Base-by-base conservation (phyloP, 1,140 invertebrate genomes). In the Hyphantria cunea region DNA sequence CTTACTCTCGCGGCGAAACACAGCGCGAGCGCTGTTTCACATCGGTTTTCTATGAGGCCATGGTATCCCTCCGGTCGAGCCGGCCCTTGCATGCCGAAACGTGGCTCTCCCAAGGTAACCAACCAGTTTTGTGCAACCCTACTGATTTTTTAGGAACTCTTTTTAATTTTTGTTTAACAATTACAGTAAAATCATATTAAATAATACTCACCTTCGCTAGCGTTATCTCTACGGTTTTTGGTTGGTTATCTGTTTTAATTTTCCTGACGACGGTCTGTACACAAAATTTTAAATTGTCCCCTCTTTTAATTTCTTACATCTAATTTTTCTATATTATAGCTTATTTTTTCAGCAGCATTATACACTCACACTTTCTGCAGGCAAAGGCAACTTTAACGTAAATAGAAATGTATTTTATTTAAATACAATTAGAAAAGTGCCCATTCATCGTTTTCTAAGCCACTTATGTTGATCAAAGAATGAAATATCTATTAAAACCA, bases 281-380 rank as follows among this genome's bases (percentile, higher is more conserved):
- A 85, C 64, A 82, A 76, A 85, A 85, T 79, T 82, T 81, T 66
- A 76, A 73, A 25, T 58, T 67, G 68, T 77, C 68, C 66, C 68
- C 70, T 76, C 60, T 73, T 66, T 39, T 76, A 55, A 66, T 62
- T 74, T 74, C 72, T 76, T 73, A 74, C 64, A 69, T 66, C 66
- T 73, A 72, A 66, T 80, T 78, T 84, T 81, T 63, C 52, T 63
- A 56, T 71, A 64, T 68, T 66, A 42, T 34, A 74, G 56, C 52
- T 68, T 68, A 64, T 55, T 56, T 78, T 25, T 78, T 66, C 54
- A 48, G 68, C 65, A 61, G 72, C 65, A 25, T 60, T 71, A 67
- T 63, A 69, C 66, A 59, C 64, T 84, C 72, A 82, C 66, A 74
- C 73, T 78, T 72, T 82, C 82, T 82, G 76, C 69, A 66, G 76